Evolutionary conservation across 2,113 vertebrate species (phyloP).

Genomic region (Eubucco bourcierii): DNA sequence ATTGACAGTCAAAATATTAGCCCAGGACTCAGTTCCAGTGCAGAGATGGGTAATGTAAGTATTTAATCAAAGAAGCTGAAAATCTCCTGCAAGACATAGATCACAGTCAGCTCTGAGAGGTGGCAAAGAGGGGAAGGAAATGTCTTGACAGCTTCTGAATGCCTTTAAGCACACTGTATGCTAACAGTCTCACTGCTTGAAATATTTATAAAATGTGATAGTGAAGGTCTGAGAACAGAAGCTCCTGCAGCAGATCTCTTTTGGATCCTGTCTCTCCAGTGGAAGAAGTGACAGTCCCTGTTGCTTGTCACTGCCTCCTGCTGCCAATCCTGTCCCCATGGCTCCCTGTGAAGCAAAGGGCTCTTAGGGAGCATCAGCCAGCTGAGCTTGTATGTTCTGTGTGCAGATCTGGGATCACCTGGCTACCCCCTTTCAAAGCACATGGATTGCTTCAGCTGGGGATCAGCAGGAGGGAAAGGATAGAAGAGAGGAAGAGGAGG

Average conservation of each 20-base stretch:
- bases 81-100: not conserved
- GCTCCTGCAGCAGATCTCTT: accelerated
- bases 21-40: not conserved
- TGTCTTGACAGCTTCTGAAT: not conserved
- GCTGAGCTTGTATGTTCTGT: accelerated
- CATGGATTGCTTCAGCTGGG: accelerated
- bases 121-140: not conserved
- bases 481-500: not conserved
- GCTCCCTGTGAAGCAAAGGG: accelerated
- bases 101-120: not conserved
- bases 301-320: not conserved
- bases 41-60: not conserved
- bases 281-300: not conserved
- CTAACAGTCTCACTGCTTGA: not conserved
- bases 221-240: not conserved
- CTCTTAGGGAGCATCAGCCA: not conserved
- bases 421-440: not conserved
- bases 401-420: not conserved
- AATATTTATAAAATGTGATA: not conserved
- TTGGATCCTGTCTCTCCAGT: not conserved
- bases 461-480: not conserved
- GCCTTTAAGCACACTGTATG: not conserved
- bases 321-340: not conserved
- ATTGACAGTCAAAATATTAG: not conserved
- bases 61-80: not conserved